A percentile compares a stretch with the other conserved stretches of the same genome.
These are phyloP conservation scores for Psittacula echo DNA, from an alignment of 2,797 vertebrate genomes.

Conservation along the genomic window DNA sequence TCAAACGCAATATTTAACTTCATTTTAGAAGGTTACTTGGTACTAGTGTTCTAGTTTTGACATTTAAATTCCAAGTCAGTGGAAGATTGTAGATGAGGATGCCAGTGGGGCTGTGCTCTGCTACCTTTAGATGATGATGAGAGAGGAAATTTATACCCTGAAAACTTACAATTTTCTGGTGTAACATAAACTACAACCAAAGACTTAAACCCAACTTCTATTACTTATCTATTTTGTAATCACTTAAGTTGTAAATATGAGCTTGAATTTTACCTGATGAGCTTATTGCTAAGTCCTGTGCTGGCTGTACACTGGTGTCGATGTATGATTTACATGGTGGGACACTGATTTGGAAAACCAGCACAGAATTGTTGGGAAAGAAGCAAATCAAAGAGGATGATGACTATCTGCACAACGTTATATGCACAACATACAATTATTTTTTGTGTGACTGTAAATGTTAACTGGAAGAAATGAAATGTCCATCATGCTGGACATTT, in stretches of 20 bases:
- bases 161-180: not conserved
- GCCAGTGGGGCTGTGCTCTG: not conserved
- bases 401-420: not conserved
- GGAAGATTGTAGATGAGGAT: not conserved
- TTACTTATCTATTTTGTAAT: not conserved
- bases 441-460: not conserved
- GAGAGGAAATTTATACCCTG: not conserved
- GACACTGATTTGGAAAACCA: not conserved
- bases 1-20: not conserved
- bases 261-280: not conserved
- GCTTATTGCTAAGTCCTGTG: not conserved
- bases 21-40: not conserved
- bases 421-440: not conserved
- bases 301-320: not conserved
- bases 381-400: not conserved
- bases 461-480: not conserved
- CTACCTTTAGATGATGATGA: not conserved
- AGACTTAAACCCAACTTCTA: not conserved
- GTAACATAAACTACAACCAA: not conserved
- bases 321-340: not conserved
- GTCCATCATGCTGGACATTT: not conserved
- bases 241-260: not conserved
- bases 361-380: not conserved
- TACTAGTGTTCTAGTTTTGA: not conserved
- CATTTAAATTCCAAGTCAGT: not conserved